These are phyloP conservation scores for Gymnosoma rotundatum DNA, from an alignment of 2,888 invertebrate species.

Conservation along the genomic window DNA sequence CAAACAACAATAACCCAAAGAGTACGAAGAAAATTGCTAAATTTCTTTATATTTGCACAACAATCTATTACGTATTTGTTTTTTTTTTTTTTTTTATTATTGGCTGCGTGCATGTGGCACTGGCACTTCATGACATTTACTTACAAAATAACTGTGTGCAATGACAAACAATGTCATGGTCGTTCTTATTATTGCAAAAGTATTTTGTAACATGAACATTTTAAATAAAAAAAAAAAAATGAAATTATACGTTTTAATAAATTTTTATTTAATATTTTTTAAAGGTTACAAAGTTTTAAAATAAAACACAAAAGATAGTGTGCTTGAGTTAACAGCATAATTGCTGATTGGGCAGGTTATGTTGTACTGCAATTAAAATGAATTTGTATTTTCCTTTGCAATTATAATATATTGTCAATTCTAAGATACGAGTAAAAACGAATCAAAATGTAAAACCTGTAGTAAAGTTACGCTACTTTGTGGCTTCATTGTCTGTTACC, in stretches of 20 bases:
- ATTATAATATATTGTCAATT: too few species aligned
- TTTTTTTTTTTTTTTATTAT: background rate
- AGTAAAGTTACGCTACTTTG: too few species aligned
- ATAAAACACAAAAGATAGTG: too few species aligned
- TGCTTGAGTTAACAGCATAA: too few species aligned
- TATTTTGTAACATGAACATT: background rate
- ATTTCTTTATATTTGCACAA: conserved; percentile 7
- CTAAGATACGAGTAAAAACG: too few species aligned
- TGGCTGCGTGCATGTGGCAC: conserved; percentile 26
- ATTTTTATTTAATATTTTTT: conserved; percentile 23
- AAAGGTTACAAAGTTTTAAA: conserved; percentile 13
- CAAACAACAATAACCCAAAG: background rate
- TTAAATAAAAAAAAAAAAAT: background rate
- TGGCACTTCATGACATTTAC: conserved; percentile 64
- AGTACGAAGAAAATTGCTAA: conserved; percentile 8
- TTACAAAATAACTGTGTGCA: conserved; percentile 37
- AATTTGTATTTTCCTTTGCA: too few species aligned
- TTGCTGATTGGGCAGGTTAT: too few species aligned
- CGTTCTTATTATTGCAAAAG: conserved; percentile 22
- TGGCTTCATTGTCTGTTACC: too few species aligned
- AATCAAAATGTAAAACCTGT: too few species aligned
- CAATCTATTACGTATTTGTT: background rate
- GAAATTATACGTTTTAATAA: too few species aligned
- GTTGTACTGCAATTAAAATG: too few species aligned
- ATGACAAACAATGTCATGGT: conserved; percentile 60